These are phyloP conservation scores for Ctenomys sociabilis DNA, from an alignment of 2,113 vertebrate species.

Conservation along the genomic window DNA sequence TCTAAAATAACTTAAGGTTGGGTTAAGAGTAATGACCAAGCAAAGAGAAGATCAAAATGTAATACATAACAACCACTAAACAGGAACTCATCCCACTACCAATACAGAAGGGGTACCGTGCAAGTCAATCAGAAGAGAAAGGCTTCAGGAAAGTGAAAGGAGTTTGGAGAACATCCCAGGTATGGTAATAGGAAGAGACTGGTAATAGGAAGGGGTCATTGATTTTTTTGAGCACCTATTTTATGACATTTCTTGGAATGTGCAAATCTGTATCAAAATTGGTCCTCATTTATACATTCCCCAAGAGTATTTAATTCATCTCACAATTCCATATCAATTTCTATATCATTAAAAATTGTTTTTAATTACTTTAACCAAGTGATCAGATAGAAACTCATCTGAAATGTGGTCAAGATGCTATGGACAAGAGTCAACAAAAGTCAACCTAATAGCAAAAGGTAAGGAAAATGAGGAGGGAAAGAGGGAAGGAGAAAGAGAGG, in stretches of 20 bases:
- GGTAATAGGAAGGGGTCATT: too few species aligned
- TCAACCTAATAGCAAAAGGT: not conserved
- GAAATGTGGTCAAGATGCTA: not conserved
- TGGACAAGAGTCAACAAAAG: not conserved
- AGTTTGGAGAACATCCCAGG: not conserved
- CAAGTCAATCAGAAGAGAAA: not conserved
- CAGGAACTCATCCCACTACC: not conserved
- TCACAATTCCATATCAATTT: not conserved
- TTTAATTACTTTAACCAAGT: not conserved
- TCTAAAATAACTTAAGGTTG: not conserved
- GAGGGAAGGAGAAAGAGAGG: not conserved
- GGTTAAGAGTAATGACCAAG: not conserved
- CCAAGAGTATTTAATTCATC: not conserved
- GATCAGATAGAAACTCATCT: not conserved
- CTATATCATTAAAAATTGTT: too few species aligned
- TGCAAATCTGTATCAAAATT: not conserved
- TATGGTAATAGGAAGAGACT: too few species aligned
- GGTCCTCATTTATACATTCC: not conserved
- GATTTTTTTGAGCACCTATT: too few species aligned
- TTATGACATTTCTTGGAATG: not conserved
- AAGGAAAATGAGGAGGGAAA: not conserved
- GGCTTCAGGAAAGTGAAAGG: not conserved
- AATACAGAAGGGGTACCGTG: not conserved
- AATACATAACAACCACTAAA: not conserved
- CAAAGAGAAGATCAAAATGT: not conserved